These are phyloP conservation scores for Aelia acuminata DNA, from an alignment of 2,888 invertebrate species.

Conservation along the genomic window DNA sequence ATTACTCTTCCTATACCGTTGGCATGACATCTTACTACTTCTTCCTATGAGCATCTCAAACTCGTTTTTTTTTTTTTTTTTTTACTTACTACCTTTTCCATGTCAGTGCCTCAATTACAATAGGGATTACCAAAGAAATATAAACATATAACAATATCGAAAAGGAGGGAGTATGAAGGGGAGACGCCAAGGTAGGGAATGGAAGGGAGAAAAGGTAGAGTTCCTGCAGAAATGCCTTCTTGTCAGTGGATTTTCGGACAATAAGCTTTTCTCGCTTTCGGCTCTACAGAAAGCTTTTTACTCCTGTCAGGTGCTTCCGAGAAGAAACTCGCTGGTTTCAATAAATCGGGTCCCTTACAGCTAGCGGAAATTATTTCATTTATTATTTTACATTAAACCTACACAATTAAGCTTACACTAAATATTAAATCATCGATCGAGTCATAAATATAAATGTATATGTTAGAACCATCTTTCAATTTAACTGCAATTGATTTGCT, in stretches of 20 bases:
- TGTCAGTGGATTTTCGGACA: constrained; percentile 42
- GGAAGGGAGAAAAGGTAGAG: background rate
- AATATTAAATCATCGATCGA: too few relatives aligned
- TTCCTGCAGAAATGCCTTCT: background rate
- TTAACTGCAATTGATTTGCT: too few relatives aligned
- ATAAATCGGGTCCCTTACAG: background rate
- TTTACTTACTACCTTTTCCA: too few relatives aligned
- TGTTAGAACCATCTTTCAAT: too few relatives aligned
- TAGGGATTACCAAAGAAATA: too few relatives aligned
- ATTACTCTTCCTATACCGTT: too few relatives aligned
- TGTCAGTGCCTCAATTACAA: too few relatives aligned
- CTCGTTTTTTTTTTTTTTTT: too few relatives aligned
- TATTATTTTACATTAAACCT: background rate
- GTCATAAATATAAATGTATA: too few relatives aligned
- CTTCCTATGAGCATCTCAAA: too few relatives aligned
- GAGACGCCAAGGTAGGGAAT: background rate
- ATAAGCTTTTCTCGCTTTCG: constrained; percentile 40
- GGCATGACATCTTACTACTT: too few relatives aligned
- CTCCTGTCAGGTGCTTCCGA: background rate
- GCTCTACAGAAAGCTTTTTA: constrained; percentile 1
- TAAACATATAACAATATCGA: background rate
- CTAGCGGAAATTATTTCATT: background rate
- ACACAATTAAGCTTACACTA: background rate
- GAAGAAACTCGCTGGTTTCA: constrained; percentile 19
- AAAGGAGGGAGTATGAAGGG: background rate